Percentiles rank a stretch among this genome's conserved stretches.
These are phyloP conservation scores for Drymonia ruficornis DNA, from an alignment of 2,888 invertebrate genomes.

Conservation along the genomic window DNA sequence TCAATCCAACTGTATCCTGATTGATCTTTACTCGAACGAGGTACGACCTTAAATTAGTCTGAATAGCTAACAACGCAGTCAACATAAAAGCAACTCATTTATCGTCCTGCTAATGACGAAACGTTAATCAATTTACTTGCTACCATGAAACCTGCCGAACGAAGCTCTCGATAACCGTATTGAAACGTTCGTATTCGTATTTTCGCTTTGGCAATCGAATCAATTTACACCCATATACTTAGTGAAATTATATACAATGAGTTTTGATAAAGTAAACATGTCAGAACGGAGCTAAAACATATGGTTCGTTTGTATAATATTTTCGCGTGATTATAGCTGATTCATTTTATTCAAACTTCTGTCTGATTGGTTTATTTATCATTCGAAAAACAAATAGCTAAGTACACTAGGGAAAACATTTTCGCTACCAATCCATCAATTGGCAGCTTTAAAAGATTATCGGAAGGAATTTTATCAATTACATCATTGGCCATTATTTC, in stretches of 20 bases:
- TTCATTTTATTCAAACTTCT: neutral
- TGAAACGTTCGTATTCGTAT: slow-evolving; percentile 28
- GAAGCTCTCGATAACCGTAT: neutral
- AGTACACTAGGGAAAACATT: too few relatives aligned
- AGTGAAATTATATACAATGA: slow-evolving; percentile 25
- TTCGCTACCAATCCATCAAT: too few relatives aligned
- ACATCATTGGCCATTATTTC: too few relatives aligned
- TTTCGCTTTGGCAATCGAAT: slow-evolving; percentile 22
- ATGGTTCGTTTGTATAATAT: slow-evolving; percentile 5
- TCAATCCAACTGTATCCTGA: neutral
- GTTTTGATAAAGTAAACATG: slow-evolving; percentile 24
- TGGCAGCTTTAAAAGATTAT: too few relatives aligned
- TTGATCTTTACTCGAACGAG: neutral
- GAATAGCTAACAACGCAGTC: neutral
- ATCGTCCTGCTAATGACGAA: neutral
- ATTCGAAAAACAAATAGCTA: too few relatives aligned
- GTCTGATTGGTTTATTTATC: too few relatives aligned
- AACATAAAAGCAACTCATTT: neutral
- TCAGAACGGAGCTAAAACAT: slow-evolving; percentile 13
- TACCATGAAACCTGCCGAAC: neutral
- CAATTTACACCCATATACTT: slow-evolving; percentile 21
- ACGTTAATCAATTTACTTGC: neutral
- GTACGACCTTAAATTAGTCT: neutral
- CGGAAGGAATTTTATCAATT: too few relatives aligned
- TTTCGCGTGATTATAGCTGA: neutral